Percentiles rank a stretch among this genome's conserved stretches.
Evolutionary conservation across 2,888 invertebrate species (phyloP).

Genomic region (Luperina testacea): DNA sequence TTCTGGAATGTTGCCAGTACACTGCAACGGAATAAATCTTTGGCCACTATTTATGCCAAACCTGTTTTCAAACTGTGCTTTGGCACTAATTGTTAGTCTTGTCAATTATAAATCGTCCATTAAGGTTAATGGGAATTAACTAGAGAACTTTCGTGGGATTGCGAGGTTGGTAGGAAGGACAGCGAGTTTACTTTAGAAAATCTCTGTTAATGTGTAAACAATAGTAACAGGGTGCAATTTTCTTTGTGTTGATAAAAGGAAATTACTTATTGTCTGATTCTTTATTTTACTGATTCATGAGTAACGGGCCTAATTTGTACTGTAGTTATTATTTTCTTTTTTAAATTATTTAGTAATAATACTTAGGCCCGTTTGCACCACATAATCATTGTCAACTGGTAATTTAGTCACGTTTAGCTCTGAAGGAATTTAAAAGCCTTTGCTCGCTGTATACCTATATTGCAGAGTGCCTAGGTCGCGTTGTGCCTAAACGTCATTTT

Average conservation of each 20-base stretch:
- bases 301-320: not conserved
- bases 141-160: conserved; percentile 1
- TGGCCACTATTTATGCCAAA: conserved; percentile 50
- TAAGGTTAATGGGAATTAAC: conserved; percentile 33
- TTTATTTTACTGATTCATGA: not conserved
- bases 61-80: conserved; percentile 49
- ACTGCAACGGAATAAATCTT: conserved; percentile 56
- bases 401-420: too few relatives aligned
- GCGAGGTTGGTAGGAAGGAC: not conserved
- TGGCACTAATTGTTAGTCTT: conserved; percentile 57
- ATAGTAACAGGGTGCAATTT: not conserved
- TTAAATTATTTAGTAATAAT: not conserved
- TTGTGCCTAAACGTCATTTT: too few relatives aligned
- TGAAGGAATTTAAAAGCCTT: too few relatives aligned
- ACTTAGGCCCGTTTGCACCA: too few relatives aligned
- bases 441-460: too few relatives aligned
- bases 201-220: not conserved
- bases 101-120: conserved; percentile 53
- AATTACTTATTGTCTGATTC: too few relatives aligned
- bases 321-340: not conserved
- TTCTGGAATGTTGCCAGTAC: conserved; percentile 40
- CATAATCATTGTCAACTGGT: too few relatives aligned
- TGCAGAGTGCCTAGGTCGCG: too few relatives aligned
- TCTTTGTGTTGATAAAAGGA: not conserved
- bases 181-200: not conserved